Conservation (phyloP, 2,888 invertebrate species). For the Drepana falcataria region DNA sequence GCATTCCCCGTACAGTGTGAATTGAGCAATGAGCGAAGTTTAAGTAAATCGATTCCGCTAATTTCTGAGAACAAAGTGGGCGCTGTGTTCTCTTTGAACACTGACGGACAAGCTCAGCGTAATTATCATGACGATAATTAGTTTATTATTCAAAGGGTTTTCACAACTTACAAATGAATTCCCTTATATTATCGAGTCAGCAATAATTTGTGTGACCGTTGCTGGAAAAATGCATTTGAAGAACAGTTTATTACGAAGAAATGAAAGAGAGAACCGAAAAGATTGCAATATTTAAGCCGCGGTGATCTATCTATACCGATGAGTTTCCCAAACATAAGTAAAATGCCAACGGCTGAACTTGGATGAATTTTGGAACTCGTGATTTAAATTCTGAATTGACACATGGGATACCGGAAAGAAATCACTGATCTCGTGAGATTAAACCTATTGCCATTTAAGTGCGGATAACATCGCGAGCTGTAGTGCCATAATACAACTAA, state of each 20-base stretch:
- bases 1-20: slow-evolving; percentile 35
- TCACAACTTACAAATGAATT: background rate
- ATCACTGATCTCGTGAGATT: too few relatives aligned
- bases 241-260: too few relatives aligned
- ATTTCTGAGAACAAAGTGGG: slow-evolving; percentile 57
- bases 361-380: too few relatives aligned
- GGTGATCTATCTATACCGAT: too few relatives aligned
- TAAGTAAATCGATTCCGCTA: slow-evolving; percentile 55
- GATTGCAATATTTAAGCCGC: too few relatives aligned
- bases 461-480: too few relatives aligned
- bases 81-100: slow-evolving; percentile 31
- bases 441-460: too few relatives aligned
- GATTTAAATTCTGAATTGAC: too few relatives aligned
- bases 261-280: too few relatives aligned
- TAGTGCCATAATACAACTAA: background rate
- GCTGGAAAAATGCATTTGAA: background rate
- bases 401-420: too few relatives aligned
- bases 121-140: slow-evolving; percentile 30
- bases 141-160: slow-evolving; percentile 11
- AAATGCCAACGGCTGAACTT: too few relatives aligned
- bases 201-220: background rate
- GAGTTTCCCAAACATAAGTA: too few relatives aligned
- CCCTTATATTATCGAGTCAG: background rate
- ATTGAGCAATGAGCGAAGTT: slow-evolving; percentile 47
- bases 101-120: slow-evolving; percentile 17